Percentiles rank a stretch among this genome's conserved stretches.
Conservation (phyloP, 2,888 invertebrate species). For the Onchidella celtica region DNA sequence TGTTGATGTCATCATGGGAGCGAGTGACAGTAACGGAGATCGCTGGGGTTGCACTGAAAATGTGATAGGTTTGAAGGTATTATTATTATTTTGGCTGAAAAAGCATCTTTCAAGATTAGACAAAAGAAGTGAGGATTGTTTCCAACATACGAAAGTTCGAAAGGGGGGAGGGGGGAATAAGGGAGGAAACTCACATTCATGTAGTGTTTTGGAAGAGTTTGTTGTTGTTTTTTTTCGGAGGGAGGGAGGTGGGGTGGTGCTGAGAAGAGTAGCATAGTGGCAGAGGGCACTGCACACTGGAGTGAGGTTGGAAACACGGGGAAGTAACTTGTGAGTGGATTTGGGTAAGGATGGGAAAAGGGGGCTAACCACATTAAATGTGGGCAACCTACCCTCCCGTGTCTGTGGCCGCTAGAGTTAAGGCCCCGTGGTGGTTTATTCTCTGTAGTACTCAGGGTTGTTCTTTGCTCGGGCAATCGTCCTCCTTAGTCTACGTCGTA, state of each 20-base stretch:
- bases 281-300: not conserved
- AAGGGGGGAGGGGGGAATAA: not conserved
- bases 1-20: no score
- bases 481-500: conserved; percentile 52
- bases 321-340: no score
- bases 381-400: conserved; percentile 33
- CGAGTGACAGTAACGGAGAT: no score
- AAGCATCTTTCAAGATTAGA: no score
- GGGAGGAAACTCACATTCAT: not conserved
- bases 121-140: no score
- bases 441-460: conserved; percentile 46
- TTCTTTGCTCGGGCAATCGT: conserved; percentile 53
- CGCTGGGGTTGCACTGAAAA: no score
- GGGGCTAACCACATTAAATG: not conserved
- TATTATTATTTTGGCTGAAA: no score
- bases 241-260: not conserved
- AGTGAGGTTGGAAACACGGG: not conserved
- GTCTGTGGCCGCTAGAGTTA: conserved; percentile 22
- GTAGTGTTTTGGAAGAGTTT: not conserved
- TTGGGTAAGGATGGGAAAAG: not conserved
- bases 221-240: not conserved
- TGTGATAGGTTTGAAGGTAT: no score
- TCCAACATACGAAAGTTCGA: not conserved
- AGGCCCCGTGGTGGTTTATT: conserved; percentile 14
- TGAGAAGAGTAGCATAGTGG: not conserved